A percentile compares a stretch with the other conserved stretches of the same genome.
These are phyloP conservation scores for Rhodinocichla rosea DNA, from an alignment of 2,113 vertebrate species.

Conservation along the genomic window DNA sequence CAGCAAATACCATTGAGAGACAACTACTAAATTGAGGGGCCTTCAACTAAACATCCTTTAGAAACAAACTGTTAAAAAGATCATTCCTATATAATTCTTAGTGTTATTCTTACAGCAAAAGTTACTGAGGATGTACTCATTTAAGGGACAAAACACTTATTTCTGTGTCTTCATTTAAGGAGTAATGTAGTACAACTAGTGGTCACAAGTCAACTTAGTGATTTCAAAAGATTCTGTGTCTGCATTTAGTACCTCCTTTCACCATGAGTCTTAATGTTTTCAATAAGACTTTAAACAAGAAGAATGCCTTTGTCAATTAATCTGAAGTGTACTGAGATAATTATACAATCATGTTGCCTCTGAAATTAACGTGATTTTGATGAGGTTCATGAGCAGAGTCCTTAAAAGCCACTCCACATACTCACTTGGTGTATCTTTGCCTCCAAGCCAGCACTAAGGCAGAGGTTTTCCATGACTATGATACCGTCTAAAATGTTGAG, in stretches of 20 bases:
- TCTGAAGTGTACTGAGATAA: neutral
- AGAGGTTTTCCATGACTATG: neutral
- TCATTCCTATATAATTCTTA: neutral
- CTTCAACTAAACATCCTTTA: neutral
- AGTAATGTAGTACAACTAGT: neutral
- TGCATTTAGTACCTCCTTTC: neutral
- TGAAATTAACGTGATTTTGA: neutral
- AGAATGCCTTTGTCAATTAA: neutral
- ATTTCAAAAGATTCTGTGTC: neutral
- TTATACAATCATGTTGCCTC: neutral
- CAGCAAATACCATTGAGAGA: neutral
- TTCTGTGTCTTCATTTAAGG: neutral
- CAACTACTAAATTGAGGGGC: neutral
- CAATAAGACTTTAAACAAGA: neutral
- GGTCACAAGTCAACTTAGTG: neutral
- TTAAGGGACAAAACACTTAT: neutral
- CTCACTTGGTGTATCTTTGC: neutral
- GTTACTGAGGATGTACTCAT: neutral
- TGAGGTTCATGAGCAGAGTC: neutral
- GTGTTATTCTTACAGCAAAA: neutral
- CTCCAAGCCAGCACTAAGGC: neutral
- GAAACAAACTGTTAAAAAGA: neutral
- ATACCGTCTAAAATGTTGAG: fast-evolving
- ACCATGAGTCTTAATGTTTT: neutral
- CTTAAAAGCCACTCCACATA: neutral